Evolutionary conservation across 1,140 invertebrate genomes (phyloP).

Genomic region (Delia radicum): DNA sequence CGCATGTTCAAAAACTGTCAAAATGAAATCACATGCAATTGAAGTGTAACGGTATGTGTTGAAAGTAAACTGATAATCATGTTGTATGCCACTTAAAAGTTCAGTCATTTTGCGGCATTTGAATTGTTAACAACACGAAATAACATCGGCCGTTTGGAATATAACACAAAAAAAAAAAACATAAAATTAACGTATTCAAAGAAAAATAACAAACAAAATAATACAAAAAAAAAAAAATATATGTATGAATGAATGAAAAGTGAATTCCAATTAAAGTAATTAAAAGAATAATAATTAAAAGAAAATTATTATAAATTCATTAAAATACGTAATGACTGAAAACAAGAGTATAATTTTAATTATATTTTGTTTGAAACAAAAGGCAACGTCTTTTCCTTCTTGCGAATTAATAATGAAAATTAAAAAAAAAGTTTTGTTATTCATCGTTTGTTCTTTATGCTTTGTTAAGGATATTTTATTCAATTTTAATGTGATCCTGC

Average conservation of each 20-base stretch:
- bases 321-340: background rate
- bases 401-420: background rate
- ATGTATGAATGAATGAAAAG: no score
- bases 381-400: no score
- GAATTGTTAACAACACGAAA: background rate
- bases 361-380: background rate
- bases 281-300: background rate
- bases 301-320: background rate
- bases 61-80: background rate
- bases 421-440: background rate
- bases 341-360: background rate
- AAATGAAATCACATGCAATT: background rate
- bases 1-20: background rate
- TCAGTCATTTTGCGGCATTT: constrained; percentile 1
- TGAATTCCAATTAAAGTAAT: background rate
- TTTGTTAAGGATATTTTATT: background rate
- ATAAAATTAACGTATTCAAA: background rate
- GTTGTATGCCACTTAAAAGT: background rate
- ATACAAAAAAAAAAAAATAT: no score
- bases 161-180: background rate
- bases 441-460: background rate
- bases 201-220: background rate
- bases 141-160: background rate
- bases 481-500: background rate
- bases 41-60: background rate